Percentiles rank a stretch among this genome's conserved stretches.
phyloP scores from a whole-genome alignment of 2,797 vertebrate genomes.

The Novumbra hubbsi region DNA sequence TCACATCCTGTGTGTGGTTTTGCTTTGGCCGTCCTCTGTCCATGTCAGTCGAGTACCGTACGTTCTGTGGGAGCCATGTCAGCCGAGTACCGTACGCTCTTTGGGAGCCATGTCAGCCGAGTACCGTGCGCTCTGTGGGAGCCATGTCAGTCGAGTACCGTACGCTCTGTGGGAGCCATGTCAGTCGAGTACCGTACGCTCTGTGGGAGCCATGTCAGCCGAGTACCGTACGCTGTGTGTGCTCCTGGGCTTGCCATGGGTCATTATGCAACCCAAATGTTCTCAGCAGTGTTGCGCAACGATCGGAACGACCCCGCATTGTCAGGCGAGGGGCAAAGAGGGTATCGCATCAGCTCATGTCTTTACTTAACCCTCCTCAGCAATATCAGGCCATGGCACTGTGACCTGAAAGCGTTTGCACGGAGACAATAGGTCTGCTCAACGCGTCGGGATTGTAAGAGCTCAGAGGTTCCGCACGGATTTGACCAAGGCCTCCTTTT shows the following conservation, averaged over 20 bases:
- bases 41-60: too few species aligned
- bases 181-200: background rate
- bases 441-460: too few species aligned
- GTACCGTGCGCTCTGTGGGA: too few species aligned
- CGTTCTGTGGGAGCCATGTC: too few species aligned
- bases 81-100: too few species aligned
- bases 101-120: background rate
- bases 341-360: background rate
- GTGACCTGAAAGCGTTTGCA: background rate
- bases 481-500: too few species aligned
- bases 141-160: background rate
- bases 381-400: background rate
- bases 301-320: background rate
- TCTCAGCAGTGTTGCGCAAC: background rate
- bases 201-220: background rate
- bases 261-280: background rate
- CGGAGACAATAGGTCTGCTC: too few species aligned
- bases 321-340: background rate
- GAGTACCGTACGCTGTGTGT: background rate
- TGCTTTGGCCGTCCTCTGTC: too few species aligned
- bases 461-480: too few species aligned
- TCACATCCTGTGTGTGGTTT: too few species aligned
- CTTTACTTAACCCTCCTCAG: background rate
- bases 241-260: background rate
- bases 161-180: background rate